Evolutionary conservation across 1,140 invertebrate genomes (phyloP).

Genomic region (Drosophila auraria): DNA sequence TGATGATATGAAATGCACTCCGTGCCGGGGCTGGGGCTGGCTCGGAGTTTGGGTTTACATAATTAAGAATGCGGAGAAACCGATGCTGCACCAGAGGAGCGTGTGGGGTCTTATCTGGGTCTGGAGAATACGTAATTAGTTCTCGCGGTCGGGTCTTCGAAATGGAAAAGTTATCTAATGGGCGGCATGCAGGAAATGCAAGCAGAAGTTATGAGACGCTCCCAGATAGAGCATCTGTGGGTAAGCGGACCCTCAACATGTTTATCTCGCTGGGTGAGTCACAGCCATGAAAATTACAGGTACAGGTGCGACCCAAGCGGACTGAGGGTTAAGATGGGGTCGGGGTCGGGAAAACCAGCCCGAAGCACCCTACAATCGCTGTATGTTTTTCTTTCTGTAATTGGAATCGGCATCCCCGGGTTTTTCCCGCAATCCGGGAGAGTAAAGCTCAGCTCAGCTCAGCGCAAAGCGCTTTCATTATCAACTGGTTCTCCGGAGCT

Average conservation of each 20-base stretch:
- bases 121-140: constrained; percentile 70
- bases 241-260: constrained; percentile 44
- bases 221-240: constrained; percentile 35
- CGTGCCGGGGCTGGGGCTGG: constrained; percentile 1
- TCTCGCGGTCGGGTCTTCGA: constrained; percentile 34
- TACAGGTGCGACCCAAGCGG: constrained; percentile 6
- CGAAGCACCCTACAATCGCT: neutral
- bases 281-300: constrained; percentile 13
- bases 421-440: constrained; percentile 42
- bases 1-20: constrained; percentile 69
- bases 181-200: constrained; percentile 44
- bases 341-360: constrained; percentile 33
- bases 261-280: constrained; percentile 46
- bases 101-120: constrained; percentile 57
- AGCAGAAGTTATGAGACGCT: constrained; percentile 49
- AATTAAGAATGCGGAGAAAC: constrained; percentile 53
- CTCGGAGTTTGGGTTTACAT: constrained; percentile 54
- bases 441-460: constrained; percentile 5
- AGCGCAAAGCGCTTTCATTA: constrained; percentile 2
- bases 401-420: constrained; percentile 48
- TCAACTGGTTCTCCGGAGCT: constrained; percentile 46
- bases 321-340: neutral
- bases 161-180: constrained; percentile 44
- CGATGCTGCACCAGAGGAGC: constrained; percentile 13
- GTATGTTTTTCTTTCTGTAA: constrained; percentile 51